Conservation (phyloP, 2,113 vertebrate species). For the Guaruba guarouba region DNA sequence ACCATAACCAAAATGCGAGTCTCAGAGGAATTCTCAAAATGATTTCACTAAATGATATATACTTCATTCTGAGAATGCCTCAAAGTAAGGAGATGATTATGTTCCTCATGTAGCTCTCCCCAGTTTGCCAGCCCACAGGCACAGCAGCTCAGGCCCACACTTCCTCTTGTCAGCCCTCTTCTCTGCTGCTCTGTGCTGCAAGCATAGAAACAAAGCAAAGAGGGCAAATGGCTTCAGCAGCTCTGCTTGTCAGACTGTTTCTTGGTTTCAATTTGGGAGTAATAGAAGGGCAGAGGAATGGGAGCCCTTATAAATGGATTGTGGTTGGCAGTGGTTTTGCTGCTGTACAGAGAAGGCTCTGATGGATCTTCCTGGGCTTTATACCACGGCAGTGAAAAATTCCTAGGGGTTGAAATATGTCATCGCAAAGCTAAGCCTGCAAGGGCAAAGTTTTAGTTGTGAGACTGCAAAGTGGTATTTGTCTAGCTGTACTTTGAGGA, state of each 20-base stretch:
- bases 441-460: neutral
- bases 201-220: neutral
- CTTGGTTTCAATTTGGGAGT: neutral
- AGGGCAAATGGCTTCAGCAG: neutral
- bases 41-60: neutral
- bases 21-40: neutral
- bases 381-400: neutral
- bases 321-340: neutral
- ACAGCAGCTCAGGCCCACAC: neutral
- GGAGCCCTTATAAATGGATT: neutral
- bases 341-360: neutral
- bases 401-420: neutral
- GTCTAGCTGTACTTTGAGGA: neutral
- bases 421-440: neutral
- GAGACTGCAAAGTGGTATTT: neutral
- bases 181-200: neutral
- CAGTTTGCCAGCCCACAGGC: neutral
- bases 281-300: neutral
- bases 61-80: neutral
- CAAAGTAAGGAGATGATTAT: neutral
- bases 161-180: neutral
- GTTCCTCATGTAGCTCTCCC: neutral
- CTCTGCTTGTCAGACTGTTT: neutral
- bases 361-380: neutral
- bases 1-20: neutral